Base-by-base conservation (phyloP, 2,888 invertebrate genomes). In the Rugalucina vietnamica region DNA sequence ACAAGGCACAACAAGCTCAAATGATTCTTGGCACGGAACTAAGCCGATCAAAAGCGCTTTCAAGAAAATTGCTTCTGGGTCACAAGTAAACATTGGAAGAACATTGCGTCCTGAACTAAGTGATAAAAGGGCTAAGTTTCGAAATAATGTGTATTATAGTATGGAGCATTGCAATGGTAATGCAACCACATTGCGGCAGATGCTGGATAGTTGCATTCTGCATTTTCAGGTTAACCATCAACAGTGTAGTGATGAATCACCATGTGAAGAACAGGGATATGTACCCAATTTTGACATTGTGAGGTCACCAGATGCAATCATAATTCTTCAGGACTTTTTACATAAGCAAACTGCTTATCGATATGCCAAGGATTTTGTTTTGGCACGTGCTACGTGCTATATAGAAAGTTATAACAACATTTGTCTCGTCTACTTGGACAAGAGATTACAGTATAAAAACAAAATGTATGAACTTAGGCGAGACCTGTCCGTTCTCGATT, bases 331-430 rank as follows among this genome's bases (percentile, higher is more conserved):
- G 5, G 50, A 79, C 10, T 74, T 74, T 24, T 32, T 79, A 1
- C 74, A 79, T 36, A 57, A 54, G 24, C 34, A 49, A 24, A 75
- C 75, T 21, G 29, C 49, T 18, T 43, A 43, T 29, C 75, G 49
- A 43, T 29, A 43, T 79, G 79, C 79, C 18, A 5, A 79, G 50
- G 79, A 73, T 74, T 77, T 69, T 29, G 43, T 77, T n/a, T 69
- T n/a, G 29, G 34, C 75, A 75, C 34, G 37, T n/a, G 60, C 49
- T 43, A 77, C 69, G 8, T 77, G 43, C 43, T 77, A 77, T 69
- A 69, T 77, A 1, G 70, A 77, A 37, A 77, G 77, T 69, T 77
- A 34, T 49, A 77, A 77, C 49, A 77, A 77, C 34, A 29, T 70
- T n/a, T 43, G 43, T 32, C 32, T 77, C 5, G 50, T 77, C 1